phyloP scores from a whole-genome alignment of 2,888 invertebrate species.

The Eilema griseolum region DNA sequence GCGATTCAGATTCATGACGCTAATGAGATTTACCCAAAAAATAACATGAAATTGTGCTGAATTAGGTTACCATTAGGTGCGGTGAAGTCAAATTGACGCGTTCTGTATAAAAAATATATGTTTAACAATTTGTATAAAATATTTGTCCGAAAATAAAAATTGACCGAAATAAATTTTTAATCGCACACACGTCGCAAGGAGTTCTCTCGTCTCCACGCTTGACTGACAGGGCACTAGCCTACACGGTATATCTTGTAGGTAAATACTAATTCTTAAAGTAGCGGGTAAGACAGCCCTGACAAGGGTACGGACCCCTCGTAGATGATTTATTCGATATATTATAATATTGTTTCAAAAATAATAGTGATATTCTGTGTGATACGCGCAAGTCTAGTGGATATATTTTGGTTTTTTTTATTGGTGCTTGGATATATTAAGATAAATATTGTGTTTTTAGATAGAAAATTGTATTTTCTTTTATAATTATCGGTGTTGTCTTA shows the following conservation, averaged over 20 bases:
- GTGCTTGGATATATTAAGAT: no score
- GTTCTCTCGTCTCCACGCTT: not conserved
- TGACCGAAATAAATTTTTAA: not conserved
- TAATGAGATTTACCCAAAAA: no score
- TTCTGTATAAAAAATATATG: no score
- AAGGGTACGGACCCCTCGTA: not conserved
- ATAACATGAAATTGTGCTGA: no score
- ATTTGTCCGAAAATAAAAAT: not conserved
- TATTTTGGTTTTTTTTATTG: not conserved
- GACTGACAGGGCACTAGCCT: not conserved
- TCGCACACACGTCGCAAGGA: not conserved
- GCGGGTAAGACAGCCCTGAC: conserved; percentile 1
- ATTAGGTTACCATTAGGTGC: no score
- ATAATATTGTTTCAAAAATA: conserved; percentile 2
- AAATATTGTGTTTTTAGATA: no score
- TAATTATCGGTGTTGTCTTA: no score
- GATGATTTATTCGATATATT: conserved; percentile 1
- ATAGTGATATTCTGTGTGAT: not conserved
- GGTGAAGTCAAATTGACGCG: no score
- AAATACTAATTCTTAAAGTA: not conserved
- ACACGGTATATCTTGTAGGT: not conserved
- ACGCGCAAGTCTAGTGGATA: not conserved
- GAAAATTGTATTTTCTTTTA: no score
- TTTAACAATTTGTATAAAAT: no score
- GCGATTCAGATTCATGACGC: no score